Conservation (phyloP, 2,888 invertebrate species). For the Heliconius hortense region DNA sequence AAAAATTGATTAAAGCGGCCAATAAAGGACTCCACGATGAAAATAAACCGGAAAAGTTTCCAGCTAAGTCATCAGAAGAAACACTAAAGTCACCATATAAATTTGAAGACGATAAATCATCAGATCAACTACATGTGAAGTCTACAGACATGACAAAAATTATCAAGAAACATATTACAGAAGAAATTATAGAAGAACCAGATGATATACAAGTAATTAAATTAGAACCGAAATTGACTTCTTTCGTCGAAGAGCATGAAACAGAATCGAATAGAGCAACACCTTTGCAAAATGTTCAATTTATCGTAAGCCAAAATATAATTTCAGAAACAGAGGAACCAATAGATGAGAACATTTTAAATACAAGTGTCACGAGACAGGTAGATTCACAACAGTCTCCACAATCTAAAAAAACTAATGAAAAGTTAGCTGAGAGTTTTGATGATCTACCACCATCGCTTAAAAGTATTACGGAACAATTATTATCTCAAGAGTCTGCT, state of each 20-base stretch:
- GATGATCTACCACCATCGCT: neutral
- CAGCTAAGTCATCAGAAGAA: neutral
- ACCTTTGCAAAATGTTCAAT: constrained; percentile 67
- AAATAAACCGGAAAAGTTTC: neutral
- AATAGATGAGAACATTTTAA: constrained; percentile 3
- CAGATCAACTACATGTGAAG: neutral
- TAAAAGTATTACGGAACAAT: constrained; percentile 22
- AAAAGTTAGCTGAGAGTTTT: neutral
- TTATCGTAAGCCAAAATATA: constrained; percentile 78
- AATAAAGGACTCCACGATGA: neutral
- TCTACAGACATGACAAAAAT: neutral
- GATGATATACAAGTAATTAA: constrained; percentile 51
- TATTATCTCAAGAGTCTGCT: constrained; percentile 15
- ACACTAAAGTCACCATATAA: neutral
- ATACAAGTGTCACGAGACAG: neutral
- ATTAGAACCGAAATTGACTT: constrained; percentile 34
- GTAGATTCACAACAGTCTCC: constrained; percentile 1
- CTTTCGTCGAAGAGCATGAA: constrained; percentile 42
- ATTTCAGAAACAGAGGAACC: constrained; percentile 86
- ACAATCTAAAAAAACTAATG: constrained; percentile 10
- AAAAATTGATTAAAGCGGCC: neutral
- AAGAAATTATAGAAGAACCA: constrained; percentile 85
- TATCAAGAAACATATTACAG: constrained; percentile 56
- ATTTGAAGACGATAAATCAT: neutral
- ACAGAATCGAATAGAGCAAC: constrained; percentile 69